phyloP scores from a whole-genome alignment of 1,140 invertebrate species.

The Phocides pigmalion region DNA sequence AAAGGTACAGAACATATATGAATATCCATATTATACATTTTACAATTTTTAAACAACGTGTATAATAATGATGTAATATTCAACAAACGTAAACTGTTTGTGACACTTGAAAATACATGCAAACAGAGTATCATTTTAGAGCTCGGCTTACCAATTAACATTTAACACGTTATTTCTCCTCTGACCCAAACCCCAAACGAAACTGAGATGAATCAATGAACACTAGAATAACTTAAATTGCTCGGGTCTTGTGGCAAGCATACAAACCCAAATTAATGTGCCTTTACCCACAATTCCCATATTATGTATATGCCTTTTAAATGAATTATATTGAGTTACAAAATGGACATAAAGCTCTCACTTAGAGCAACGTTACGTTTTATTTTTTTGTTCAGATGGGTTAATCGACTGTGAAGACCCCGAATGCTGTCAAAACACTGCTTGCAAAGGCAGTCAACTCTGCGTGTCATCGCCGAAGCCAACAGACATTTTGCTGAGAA shows the following conservation, averaged over 20 bases:
- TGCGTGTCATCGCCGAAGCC: conserved; percentile 97
- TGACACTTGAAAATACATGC: conserved; percentile 32
- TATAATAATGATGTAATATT: not conserved
- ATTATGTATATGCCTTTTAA: conserved; percentile 15
- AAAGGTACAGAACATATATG: conserved; percentile 88
- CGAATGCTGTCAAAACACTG: conserved; percentile 94
- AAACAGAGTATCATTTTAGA: conserved; percentile 23
- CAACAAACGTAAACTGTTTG: conserved; percentile 26
- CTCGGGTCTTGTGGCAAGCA: conserved; percentile 12
- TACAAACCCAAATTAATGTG: conserved; percentile 28
- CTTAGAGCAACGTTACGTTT: conserved; percentile 2
- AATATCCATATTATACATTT: too few species aligned
- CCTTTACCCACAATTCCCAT: not conserved
- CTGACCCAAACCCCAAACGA: conserved; percentile 18
- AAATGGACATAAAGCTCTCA: too few species aligned
- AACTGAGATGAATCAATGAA: conserved; percentile 35
- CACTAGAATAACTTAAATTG: conserved; percentile 28
- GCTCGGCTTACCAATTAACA: conserved; percentile 14
- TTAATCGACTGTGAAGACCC: conserved; percentile 98
- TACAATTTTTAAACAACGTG: too few species aligned
- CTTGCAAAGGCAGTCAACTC: conserved; percentile 93
- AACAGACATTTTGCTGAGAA: conserved; percentile 95
- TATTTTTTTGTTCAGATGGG: conserved; percentile 89
- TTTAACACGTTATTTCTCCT: conserved; percentile 33
- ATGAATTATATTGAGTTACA: not conserved